Percentiles rank a stretch among this genome's conserved stretches.
phyloP scores from a whole-genome alignment of 1,140 invertebrate species.

The Lasioglossum baleicum region DNA sequence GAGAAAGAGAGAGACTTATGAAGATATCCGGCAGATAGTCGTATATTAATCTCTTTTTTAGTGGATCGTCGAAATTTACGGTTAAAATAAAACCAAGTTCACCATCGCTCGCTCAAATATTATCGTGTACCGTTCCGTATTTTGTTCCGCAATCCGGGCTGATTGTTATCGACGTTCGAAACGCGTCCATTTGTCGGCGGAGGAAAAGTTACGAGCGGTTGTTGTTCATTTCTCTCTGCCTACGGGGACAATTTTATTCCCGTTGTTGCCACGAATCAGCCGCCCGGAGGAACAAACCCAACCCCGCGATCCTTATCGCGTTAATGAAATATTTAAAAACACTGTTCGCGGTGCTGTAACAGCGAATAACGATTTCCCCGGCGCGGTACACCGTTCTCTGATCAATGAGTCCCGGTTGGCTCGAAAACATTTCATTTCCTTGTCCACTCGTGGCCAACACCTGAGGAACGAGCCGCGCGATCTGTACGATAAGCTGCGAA shows the following conservation, averaged over 20 bases:
- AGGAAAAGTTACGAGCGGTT: not conserved
- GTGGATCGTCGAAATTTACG: constrained; percentile 32
- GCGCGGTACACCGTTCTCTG: not conserved
- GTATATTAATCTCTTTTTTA: constrained; percentile 13
- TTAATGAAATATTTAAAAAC: constrained; percentile 20
- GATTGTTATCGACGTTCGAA: constrained; percentile 10
- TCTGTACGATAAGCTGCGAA: no score
- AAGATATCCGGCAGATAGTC: not conserved
- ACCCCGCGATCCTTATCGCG: not conserved
- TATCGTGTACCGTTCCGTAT: not conserved
- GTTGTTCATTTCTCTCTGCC: not conserved
- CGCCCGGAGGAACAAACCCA: no score
- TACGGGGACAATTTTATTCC: constrained; percentile 1
- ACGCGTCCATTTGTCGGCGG: not conserved
- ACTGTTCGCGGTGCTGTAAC: not conserved
- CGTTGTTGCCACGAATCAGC: not conserved
- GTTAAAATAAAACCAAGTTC: not conserved
- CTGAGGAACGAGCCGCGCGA: not conserved
- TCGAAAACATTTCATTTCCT: not conserved
- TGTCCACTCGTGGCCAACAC: not conserved
- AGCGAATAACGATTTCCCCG: not conserved
- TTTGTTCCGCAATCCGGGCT: not conserved
- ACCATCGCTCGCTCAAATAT: not conserved
- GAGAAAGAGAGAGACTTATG: not conserved
- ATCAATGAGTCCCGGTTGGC: not conserved